A percentile compares a stretch with the other conserved stretches of the same genome.
Conservation (phyloP, 2,113 vertebrate genomes). For the Melanocharis versteri region DNA sequence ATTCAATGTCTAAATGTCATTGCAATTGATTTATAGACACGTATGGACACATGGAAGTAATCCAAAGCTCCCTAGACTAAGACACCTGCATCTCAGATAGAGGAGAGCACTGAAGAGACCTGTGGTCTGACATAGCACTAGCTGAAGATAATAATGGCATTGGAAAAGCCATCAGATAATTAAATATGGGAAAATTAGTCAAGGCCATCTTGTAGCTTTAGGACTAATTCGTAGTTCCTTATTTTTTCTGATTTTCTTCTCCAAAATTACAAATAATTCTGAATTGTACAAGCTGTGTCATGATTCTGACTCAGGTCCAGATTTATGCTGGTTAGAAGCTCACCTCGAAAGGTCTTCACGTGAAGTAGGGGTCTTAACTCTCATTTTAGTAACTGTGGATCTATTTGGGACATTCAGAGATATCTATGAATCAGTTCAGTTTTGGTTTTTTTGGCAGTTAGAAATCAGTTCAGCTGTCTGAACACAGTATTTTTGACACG, state of each 20-base stretch:
- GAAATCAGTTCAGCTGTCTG: not conserved
- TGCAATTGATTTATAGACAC: not conserved
- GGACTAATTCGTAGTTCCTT: not conserved
- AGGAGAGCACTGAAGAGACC: not conserved
- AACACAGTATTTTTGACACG: not conserved
- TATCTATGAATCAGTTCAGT: not conserved
- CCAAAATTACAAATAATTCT: not conserved
- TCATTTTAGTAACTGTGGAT: not conserved
- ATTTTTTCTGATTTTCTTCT: not conserved
- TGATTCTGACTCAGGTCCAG: not conserved
- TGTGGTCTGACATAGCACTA: not conserved
- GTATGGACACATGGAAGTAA: not conserved
- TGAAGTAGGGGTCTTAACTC: not conserved
- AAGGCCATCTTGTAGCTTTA: not conserved
- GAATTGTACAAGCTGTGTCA: not conserved
- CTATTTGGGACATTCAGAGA: not conserved
- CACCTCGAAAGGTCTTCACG: not conserved
- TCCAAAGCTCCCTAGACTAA: not conserved
- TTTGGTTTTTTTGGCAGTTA: not conserved
- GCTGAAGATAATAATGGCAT: not conserved
- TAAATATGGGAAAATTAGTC: not conserved
- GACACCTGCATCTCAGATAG: not conserved
- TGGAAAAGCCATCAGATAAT: not conserved
- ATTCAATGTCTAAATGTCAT: not conserved
- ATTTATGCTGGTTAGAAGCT: not conserved